phyloP scores from a whole-genome alignment of 2,797 vertebrate genomes.

The Chromis chromis region DNA sequence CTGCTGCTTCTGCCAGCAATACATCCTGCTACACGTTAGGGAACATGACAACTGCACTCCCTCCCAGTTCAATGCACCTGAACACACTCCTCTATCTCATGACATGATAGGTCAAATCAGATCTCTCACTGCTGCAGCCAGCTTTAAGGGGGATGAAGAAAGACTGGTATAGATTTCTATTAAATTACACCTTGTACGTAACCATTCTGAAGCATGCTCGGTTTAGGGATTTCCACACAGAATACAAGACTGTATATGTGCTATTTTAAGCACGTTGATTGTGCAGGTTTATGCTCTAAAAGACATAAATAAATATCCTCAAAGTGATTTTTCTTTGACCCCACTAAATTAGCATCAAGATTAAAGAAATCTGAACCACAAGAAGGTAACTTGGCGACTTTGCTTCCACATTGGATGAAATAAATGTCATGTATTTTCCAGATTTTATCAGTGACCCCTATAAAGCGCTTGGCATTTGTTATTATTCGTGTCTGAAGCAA shows the following conservation, averaged over 20 bases:
- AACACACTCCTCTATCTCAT: constrained; percentile 67
- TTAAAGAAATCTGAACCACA: too few species aligned
- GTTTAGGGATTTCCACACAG: neutral
- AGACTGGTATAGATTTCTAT: constrained; percentile 23
- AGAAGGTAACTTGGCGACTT: neutral
- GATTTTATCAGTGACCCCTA: neutral
- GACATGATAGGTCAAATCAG: constrained; percentile 68
- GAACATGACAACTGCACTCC: constrained; percentile 81
- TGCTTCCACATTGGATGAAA: neutral
- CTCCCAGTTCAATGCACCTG: constrained; percentile 76
- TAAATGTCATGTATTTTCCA: constrained; percentile 2
- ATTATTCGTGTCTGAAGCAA: neutral
- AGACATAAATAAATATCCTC: neutral
- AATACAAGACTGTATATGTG: neutral
- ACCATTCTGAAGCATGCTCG: neutral
- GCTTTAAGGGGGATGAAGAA: constrained; percentile 26
- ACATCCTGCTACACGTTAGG: constrained; percentile 81
- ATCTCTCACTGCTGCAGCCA: constrained; percentile 45
- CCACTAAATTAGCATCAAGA: neutral
- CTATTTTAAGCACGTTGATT: neutral
- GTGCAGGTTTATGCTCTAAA: neutral
- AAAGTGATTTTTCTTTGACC: neutral
- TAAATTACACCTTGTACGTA: constrained; percentile 19
- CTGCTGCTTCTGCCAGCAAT: constrained; percentile 75
- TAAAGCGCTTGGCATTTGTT: neutral